Conservation (phyloP, 2,113 vertebrate species). For the Symphodus melops region DNA sequence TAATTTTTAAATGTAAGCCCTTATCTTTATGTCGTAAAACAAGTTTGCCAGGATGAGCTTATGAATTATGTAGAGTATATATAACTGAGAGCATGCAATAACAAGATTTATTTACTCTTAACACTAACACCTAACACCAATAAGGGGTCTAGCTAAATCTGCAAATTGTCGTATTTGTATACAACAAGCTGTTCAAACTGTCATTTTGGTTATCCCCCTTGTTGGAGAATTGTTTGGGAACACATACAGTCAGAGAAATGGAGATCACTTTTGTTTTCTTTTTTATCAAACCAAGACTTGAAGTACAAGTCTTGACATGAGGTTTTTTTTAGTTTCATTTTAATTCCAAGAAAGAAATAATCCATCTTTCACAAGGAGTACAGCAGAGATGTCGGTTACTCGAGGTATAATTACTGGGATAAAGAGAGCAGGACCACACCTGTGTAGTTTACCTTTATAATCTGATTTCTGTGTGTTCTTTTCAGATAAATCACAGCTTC, state of each 20-base stretch:
- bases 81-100: background rate
- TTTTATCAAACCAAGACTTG: too few relatives aligned
- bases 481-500: conserved; percentile 11
- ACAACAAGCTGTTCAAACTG: background rate
- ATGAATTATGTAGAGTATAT: too few relatives aligned
- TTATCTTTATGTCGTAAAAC: too few relatives aligned
- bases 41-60: too few relatives aligned
- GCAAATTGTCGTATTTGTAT: background rate
- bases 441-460: conserved; percentile 8
- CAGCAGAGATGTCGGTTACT: background rate
- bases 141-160: background rate
- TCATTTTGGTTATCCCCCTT: background rate
- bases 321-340: conserved; percentile 5
- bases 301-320: background rate
- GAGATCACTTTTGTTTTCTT: too few relatives aligned
- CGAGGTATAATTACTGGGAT: conserved; percentile 9
- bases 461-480: conserved; percentile 16
- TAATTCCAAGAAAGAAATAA: background rate
- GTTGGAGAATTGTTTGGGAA: too few relatives aligned
- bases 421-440: conserved; percentile 13
- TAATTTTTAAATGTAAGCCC: too few relatives aligned
- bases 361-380: conserved; percentile 2
- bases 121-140: too few relatives aligned
- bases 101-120: background rate
- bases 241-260: background rate